phyloP scores from a whole-genome alignment of 2,888 invertebrate genomes.

The Drosophila fulvimacula region DNA sequence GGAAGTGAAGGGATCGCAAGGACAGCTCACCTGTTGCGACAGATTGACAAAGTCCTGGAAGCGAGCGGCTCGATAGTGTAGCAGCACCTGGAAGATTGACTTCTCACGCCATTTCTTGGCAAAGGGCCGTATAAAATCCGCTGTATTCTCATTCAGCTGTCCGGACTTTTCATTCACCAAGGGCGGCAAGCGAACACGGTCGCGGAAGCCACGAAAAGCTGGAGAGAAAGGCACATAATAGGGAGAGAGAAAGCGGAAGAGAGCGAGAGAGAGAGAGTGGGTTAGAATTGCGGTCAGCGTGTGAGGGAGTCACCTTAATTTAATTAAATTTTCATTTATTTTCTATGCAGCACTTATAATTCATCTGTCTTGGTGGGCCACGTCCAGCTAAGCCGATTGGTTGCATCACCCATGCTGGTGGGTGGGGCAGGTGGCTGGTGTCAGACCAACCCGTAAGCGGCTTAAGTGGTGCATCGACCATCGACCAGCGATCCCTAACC shows the following conservation, averaged over 20 bases:
- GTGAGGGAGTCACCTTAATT: slow-evolving; percentile 82
- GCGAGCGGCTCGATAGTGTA: slow-evolving; percentile 92
- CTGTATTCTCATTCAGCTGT: slow-evolving; percentile 89
- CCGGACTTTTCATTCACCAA: slow-evolving; percentile 87
- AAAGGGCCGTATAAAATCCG: slow-evolving; percentile 90
- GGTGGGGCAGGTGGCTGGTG: not conserved
- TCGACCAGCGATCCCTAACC: slow-evolving; percentile 37
- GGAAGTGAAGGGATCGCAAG: not conserved
- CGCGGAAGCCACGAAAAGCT: slow-evolving; percentile 91
- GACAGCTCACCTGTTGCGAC: slow-evolving; percentile 90
- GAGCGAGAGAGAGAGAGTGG: slow-evolving; percentile 9
- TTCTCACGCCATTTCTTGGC: slow-evolving; percentile 93
- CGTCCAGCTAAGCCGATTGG: slow-evolving; percentile 70
- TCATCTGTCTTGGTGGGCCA: slow-evolving; percentile 53
- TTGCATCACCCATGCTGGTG: slow-evolving; percentile 51
- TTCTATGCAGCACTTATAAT: slow-evolving; percentile 78
- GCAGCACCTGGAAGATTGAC: slow-evolving; percentile 92
- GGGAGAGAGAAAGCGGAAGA: not conserved
- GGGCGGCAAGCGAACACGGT: slow-evolving; percentile 88
- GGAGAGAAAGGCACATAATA: slow-evolving; percentile 38
- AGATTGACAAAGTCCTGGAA: slow-evolving; percentile 94
- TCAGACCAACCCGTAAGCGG: slow-evolving; percentile 32
- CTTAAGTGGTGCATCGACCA: slow-evolving; percentile 37
- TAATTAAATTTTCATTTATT: slow-evolving; percentile 85
- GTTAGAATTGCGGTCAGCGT: slow-evolving; percentile 53